These are phyloP conservation scores for Chaunax sp. DNA, from an alignment of 2,797 vertebrate genomes.

Conservation along the genomic window DNA sequence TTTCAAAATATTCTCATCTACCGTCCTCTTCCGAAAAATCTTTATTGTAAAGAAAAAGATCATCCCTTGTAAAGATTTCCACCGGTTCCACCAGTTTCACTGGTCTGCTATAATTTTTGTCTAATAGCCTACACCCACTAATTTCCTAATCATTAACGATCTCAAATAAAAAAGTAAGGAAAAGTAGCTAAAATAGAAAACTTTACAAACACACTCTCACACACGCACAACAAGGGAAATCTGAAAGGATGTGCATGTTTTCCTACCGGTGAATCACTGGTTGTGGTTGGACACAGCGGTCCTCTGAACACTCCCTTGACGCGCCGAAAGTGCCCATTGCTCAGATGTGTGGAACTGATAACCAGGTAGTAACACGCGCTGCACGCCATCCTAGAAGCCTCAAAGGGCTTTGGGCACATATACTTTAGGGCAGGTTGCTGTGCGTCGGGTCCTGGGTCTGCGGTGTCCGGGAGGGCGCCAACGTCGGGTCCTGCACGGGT, in stretches of 20 bases:
- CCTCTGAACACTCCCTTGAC: slow-evolving; percentile 99
- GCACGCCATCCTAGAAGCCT: slow-evolving; percentile 89
- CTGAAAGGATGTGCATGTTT: not conserved
- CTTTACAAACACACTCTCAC: slow-evolving; percentile 17
- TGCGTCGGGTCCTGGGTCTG: not conserved
- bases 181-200: not conserved
- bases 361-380: slow-evolving; percentile 96
- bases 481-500: slow-evolving; percentile 13
- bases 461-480: slow-evolving; percentile 20
- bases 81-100: no score
- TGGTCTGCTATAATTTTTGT: no score
- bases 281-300: slow-evolving; percentile 89
- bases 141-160: not conserved
- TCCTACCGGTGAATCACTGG: slow-evolving; percentile 90
- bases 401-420: slow-evolving; percentile 59
- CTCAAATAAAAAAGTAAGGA: not conserved
- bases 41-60: slow-evolving; percentile 26
- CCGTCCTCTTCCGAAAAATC: not conserved
- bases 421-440: not conserved
- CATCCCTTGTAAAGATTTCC: slow-evolving; percentile 14
- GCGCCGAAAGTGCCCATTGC: slow-evolving; percentile 96
- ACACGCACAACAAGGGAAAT: not conserved
- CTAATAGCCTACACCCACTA: no score
- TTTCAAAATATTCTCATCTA: slow-evolving; percentile 45
- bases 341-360: slow-evolving; percentile 98